These are phyloP conservation scores for Jordanella pulchra DNA, from an alignment of 2,797 vertebrate species.

Conservation along the genomic window DNA sequence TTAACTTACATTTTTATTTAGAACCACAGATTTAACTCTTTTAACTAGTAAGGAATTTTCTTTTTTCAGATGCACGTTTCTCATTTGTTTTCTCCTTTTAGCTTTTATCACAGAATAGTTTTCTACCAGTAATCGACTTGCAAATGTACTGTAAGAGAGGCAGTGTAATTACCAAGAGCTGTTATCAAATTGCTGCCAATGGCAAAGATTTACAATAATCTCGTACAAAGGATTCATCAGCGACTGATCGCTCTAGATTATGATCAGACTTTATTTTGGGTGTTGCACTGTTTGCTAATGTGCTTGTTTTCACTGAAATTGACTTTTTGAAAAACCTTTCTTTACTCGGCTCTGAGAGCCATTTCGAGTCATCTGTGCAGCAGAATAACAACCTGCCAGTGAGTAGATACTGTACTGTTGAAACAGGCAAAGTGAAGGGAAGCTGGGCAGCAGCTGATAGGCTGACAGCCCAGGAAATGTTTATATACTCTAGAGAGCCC, in stretches of 20 bases:
- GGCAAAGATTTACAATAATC: constrained; percentile 66
- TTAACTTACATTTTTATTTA: constrained; percentile 3
- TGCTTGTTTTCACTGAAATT: constrained; percentile 27
- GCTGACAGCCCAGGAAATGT: constrained; percentile 57
- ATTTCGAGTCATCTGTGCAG: constrained; percentile 38
- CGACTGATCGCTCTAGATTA: constrained; percentile 39
- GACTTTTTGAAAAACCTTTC: constrained; percentile 37
- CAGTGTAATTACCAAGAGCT: constrained; percentile 66
- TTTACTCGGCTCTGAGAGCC: constrained; percentile 42
- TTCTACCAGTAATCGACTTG: constrained; percentile 64
- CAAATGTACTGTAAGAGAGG: constrained; percentile 29
- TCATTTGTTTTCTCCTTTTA: constrained; percentile 38
- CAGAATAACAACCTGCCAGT: constrained; percentile 42
- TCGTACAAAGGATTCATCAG: constrained; percentile 31
- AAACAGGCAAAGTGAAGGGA: constrained; percentile 59
- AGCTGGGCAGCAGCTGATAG: constrained; percentile 63
- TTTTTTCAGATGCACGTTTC: constrained; percentile 36
- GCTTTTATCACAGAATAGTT: constrained; percentile 39
- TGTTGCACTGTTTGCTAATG: constrained; percentile 27
- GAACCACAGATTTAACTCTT: constrained; percentile 14
- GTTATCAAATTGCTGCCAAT: constrained; percentile 64
- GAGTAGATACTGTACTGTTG: constrained; percentile 59
- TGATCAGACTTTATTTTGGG: constrained; percentile 36
- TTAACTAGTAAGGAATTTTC: constrained; percentile 16
- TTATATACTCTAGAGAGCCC: constrained; percentile 39